Base-by-base conservation (phyloP, 2,797 vertebrate species). In the Ceyx erithaca region DNA sequence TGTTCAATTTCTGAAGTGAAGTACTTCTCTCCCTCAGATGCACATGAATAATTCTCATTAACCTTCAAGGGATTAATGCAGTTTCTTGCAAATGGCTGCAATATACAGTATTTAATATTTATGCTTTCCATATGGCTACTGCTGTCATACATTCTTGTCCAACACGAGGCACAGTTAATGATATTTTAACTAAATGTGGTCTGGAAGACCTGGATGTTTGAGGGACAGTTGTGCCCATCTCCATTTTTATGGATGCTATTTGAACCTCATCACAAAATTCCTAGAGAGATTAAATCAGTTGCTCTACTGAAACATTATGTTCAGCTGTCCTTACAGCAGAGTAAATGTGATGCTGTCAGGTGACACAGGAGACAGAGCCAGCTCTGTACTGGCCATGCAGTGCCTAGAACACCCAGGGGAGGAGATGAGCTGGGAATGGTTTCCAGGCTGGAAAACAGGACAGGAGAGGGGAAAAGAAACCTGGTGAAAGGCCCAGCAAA, bases 41-140 rank as follows among this genome's bases (percentile, higher is more conserved):
- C 96, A 95, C 95, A 96, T 96, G 96, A 96, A 96, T 96, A 96
- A 96, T 96, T 96, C 95, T 96, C 95, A 96, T 96, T 96, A 96
- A 95, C 96, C 95, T 96, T 96, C 96, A 96, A 95, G 94, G 93
- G 93, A 96, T 96, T 96, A 96, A 96, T 95, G 93, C 92, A 89
- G 90, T 94, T 96, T 96, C 95, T 96, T 96, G 96, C 96, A 96
- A 96, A 96, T 96, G 95, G 93, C 95, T 95, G 95, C 96, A 96
- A 94, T 96, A 96, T 92, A 94, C 96, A 95, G 86, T 94, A 95
- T 94, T 95, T 96, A 96, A 96, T 96, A 96, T 96, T 96, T 96
- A 96, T 95, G 92, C 93, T 96, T 95, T 96, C 96, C 95, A 96
- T 96, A 96, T 96, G 96, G 95, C 90, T 90, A 59, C 75, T 83